These are phyloP conservation scores for Hydroisotoma schaefferi DNA, from an alignment of 2,888 invertebrate species.

Conservation along the genomic window DNA sequence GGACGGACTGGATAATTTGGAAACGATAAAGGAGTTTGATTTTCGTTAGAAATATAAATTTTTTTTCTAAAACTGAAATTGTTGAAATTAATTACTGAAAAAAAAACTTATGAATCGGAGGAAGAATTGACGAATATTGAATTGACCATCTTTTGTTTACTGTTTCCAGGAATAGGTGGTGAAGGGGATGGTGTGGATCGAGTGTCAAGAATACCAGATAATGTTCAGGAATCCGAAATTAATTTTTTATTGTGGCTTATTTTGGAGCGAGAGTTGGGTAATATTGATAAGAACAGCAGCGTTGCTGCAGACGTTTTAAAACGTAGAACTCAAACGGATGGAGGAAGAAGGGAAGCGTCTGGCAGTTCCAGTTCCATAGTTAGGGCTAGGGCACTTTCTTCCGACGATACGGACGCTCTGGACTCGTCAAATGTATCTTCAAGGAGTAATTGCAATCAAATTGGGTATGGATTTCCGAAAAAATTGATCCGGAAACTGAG, in stretches of 20 bases:
- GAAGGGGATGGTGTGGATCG: background rate
- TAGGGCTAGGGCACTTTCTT: background rate
- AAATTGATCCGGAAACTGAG: background rate
- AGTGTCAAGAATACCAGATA: slow-evolving; percentile 11
- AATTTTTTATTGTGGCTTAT: slow-evolving; percentile 38
- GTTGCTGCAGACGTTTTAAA: background rate
- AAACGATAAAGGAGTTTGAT: too few relatives aligned
- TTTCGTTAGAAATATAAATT: too few relatives aligned
- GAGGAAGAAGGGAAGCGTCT: background rate
- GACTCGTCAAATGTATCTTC: background rate
- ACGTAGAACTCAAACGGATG: background rate
- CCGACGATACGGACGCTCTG: background rate
- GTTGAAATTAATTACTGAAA: background rate
- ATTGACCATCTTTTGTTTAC: too few relatives aligned
- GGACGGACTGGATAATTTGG: too few relatives aligned
- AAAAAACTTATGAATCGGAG: too few relatives aligned
- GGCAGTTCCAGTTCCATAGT: background rate
- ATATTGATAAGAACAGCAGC: background rate
- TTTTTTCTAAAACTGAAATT: background rate
- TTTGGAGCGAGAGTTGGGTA: slow-evolving; percentile 32
- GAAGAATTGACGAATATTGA: too few relatives aligned
- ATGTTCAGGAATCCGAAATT: slow-evolving; percentile 28
- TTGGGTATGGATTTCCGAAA: background rate
- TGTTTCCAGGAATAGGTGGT: too few relatives aligned
- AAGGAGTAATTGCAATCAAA: background rate